These are phyloP conservation scores for Prosopocoilus inquinatus DNA, from an alignment of 2,888 invertebrate species.

Conservation along the genomic window DNA sequence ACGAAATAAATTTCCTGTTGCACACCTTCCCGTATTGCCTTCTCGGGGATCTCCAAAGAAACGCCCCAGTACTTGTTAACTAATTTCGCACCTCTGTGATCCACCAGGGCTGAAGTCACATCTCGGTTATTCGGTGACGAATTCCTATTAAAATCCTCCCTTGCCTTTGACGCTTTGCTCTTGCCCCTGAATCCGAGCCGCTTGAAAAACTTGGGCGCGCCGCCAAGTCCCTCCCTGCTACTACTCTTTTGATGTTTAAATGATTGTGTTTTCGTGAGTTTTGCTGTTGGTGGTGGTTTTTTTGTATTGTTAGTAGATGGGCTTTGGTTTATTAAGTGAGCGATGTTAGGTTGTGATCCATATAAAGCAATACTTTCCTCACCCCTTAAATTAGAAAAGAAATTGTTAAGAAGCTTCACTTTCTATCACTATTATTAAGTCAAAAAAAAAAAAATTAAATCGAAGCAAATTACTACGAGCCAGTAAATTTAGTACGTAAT, in stretches of 20 bases:
- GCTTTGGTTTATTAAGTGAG: slow-evolving; percentile 40
- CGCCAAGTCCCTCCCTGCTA: slow-evolving; percentile 36
- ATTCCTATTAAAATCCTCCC: slow-evolving; percentile 35
- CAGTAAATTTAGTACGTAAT: slow-evolving; percentile 2
- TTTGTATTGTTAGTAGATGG: slow-evolving; percentile 40
- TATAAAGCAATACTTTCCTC: slow-evolving; percentile 42
- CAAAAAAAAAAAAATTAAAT: too few relatives aligned
- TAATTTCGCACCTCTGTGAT: slow-evolving; percentile 76
- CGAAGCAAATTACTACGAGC: not conserved
- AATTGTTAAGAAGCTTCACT: slow-evolving; percentile 10
- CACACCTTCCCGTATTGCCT: slow-evolving; percentile 78
- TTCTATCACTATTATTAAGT: too few relatives aligned
- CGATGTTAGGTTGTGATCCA: slow-evolving; percentile 52
- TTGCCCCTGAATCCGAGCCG: slow-evolving; percentile 34
- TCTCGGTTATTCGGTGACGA: slow-evolving; percentile 46
- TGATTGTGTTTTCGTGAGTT: slow-evolving; percentile 51
- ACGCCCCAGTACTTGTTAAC: slow-evolving; percentile 90
- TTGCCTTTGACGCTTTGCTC: slow-evolving; percentile 37
- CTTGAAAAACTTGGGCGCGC: slow-evolving; percentile 45
- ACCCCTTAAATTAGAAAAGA: slow-evolving; percentile 45
- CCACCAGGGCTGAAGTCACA: slow-evolving; percentile 59
- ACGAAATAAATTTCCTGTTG: slow-evolving; percentile 93
- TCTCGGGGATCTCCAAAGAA: slow-evolving; percentile 82
- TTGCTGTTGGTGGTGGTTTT: slow-evolving; percentile 36
- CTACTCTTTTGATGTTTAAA: slow-evolving; percentile 44